Evolutionary conservation across 2,797 vertebrate genomes (phyloP), one percentile per base, ranked within the genome.

Genomic region (Chrysocyon brachyurus): DNA sequence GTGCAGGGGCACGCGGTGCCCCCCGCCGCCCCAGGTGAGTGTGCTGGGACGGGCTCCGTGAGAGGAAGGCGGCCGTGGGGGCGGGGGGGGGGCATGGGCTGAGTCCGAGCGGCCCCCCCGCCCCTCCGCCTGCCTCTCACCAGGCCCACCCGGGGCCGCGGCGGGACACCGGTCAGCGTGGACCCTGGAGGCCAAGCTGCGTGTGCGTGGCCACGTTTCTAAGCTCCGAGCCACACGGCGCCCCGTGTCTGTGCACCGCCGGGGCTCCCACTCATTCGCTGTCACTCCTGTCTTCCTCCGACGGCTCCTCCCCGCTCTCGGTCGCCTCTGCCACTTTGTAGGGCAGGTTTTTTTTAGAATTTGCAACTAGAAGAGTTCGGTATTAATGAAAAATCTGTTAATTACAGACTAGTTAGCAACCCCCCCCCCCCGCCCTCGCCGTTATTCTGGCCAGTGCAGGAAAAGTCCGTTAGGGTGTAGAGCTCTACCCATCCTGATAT

Each of bases 251-350:
- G 40, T 8, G 7, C 6, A 7, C 7, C 40, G 40, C 40, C 40
- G 40, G 40, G 40, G 40, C 40, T 46, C 6, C 40, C 40, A 46
- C 40, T 46, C 92, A 98, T 0, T 98, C 98, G 2, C 98, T 98
- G 5, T 98, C 98, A 49, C 97, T 98, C 6, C 33, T 96, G 0
- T 96, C 97, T 3, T 96, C 88, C 63, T 96, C 88, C 0, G 96
- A 98, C 26, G 86, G 91, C 1, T n/a, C 66, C 10, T 97, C 82
- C 64, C 87, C 61, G 70, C 33, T 63, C 14, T 98, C 98, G 33
- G 64, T 81, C 0, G 63, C 7, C 83, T 88, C 77, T 54, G 87
- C 87, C 91, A 33, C 40, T 96, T 52, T 11, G 61, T 6, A n/a
- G 56, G 63, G 12, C 49, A 28, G 8, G 57, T 56, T 97, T 96